Conservation (phyloP, 35 echinoderm and acorn worm species). For the Nesometra sesokonis region DNA sequence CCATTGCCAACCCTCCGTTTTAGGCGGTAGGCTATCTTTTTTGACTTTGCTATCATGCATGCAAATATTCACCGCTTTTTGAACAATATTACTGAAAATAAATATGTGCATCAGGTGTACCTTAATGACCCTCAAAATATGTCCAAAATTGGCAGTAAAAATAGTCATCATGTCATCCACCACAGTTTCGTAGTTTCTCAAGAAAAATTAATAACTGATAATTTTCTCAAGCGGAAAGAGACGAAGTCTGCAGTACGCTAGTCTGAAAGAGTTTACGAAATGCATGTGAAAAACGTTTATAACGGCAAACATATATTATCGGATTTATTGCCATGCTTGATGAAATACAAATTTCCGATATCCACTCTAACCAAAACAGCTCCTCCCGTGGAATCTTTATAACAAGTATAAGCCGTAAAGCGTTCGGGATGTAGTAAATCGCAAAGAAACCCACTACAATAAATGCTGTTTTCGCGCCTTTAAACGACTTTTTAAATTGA, state of each 20-base stretch:
- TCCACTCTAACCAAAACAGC: not conserved
- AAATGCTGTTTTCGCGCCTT: not conserved
- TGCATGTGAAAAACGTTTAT: not conserved
- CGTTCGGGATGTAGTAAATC: not conserved
- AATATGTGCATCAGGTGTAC: too few species aligned
- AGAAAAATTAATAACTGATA: too few species aligned
- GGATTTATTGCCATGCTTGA: not conserved
- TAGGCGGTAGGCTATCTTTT: too few species aligned
- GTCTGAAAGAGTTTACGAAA: not conserved
- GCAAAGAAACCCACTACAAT: not conserved
- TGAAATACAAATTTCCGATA: not conserved
- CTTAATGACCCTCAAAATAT: too few species aligned
- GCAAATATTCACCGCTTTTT: too few species aligned
- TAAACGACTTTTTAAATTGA: not conserved
- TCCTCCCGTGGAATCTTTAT: not conserved
- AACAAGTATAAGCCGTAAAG: not conserved
- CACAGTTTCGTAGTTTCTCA: too few species aligned
- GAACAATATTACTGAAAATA: too few species aligned
- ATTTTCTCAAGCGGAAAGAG: too few species aligned
- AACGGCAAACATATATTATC: not conserved
- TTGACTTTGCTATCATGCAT: too few species aligned
- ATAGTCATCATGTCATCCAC: too few species aligned
- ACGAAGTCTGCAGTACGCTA: not conserved
- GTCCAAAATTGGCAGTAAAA: too few species aligned
- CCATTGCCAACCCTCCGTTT: too few species aligned